Evolutionary conservation across 64 coral and sea anemone species (phyloP).

Genomic region (Dendrophyllia cribrosa): DNA sequence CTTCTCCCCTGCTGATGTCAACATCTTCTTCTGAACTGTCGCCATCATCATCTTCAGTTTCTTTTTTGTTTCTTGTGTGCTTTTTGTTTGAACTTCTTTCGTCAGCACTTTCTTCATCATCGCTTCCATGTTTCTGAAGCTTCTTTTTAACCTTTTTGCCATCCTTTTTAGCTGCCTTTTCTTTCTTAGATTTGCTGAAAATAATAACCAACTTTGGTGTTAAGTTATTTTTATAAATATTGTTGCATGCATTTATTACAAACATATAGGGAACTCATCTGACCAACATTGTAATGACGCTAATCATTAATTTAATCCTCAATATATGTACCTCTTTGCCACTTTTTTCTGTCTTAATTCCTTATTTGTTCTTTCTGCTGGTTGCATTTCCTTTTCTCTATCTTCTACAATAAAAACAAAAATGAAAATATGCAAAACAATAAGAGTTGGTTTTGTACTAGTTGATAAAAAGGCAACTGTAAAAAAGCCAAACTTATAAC

Average conservation of each 20-base stretch:
- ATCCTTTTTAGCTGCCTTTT: not conserved
- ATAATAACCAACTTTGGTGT: not conserved
- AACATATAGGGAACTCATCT: not conserved
- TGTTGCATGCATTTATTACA: not conserved
- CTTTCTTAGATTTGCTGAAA: slow-evolving; percentile 41
- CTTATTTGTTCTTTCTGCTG: not conserved
- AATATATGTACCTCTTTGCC: not conserved
- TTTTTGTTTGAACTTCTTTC: slow-evolving; percentile 1
- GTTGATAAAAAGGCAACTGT: no score
- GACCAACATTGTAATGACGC: not conserved
- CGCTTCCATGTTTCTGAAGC: not conserved
- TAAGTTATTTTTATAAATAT: not conserved
- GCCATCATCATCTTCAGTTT: slow-evolving; percentile 8
- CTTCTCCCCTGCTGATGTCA: slow-evolving; percentile 74
- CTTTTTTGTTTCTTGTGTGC: not conserved
- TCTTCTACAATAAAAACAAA: not conserved
- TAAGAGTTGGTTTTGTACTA: no score
- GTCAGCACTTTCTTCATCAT: not conserved
- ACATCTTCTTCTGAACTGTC: slow-evolving; percentile 7
- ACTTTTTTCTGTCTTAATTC: not conserved
- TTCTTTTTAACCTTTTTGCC: slow-evolving; percentile 26
- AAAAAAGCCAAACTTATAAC: no score
- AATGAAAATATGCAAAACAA: not conserved
- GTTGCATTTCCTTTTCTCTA: not conserved
- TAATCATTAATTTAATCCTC: not conserved